A percentile compares a stretch with the other conserved stretches of the same genome.
These are phyloP conservation scores for Stichodactyla mertensii DNA, from an alignment of 64 coral and sea anemone species.

Conservation along the genomic window DNA sequence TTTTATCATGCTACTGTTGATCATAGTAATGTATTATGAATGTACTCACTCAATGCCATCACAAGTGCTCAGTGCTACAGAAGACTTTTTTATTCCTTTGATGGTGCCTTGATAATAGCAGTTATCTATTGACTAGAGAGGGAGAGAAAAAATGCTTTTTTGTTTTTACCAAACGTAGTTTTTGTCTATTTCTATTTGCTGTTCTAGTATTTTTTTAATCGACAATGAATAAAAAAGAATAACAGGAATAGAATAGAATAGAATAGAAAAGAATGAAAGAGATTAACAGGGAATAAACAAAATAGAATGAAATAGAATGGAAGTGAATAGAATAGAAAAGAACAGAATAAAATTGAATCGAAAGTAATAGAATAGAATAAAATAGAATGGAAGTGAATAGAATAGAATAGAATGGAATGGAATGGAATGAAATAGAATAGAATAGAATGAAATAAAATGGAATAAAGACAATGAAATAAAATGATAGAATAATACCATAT, in stretches of 20 bases:
- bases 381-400: too few species aligned
- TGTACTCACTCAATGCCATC: conserved; percentile 56
- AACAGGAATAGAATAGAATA: background rate
- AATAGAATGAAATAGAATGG: too few species aligned
- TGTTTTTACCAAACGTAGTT: too few species aligned
- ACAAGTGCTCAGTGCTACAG: conserved; percentile 53
- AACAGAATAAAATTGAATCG: background rate
- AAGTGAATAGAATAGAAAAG: too few species aligned
- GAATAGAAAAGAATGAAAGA: background rate
- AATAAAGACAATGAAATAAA: background rate
- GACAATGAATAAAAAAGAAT: too few species aligned
- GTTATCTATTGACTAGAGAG: conserved; percentile 15
- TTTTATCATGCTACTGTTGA: background rate
- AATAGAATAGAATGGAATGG: background rate
- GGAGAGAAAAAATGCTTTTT: too few species aligned
- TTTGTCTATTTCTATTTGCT: too few species aligned
- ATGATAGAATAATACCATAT: too few species aligned
- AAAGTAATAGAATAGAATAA: background rate
- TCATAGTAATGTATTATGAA: too few species aligned
- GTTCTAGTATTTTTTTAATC: too few species aligned
- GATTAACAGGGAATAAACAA: background rate
- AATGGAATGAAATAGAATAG: background rate
- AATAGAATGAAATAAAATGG: background rate
- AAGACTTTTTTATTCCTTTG: conserved; percentile 22
- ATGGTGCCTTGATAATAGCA: conserved; percentile 58